Evolutionary conservation across 2,888 invertebrate species (phyloP), one percentile per base, ranked within the genome.

Genomic region (Muscina levida): DNA sequence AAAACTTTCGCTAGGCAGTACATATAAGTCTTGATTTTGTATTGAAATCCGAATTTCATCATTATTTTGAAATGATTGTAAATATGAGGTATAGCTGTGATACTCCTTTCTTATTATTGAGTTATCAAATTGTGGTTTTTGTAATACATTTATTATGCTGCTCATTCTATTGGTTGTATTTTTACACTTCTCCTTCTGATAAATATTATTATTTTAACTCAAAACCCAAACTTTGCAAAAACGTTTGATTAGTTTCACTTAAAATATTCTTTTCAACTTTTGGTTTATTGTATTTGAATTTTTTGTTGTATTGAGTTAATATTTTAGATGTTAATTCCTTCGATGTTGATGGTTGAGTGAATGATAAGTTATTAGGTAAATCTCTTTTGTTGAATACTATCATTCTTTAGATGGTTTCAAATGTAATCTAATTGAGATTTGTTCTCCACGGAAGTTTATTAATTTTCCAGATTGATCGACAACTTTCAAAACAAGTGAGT

Each of bases 1-100:
- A 65, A 79, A 84, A 85, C 87, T 87, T 78, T 88, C 86, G 59
- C 84, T 83, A 48, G 86, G 84, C 83, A 87, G 84, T 51, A 87
- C 84, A 15, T 85, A 84, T 39, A 79, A 68, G 65, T 76, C 73
- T 42, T 79, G 81, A 51, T 81, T 81, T 77, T 81, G 82, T 48
- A 79, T 86, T 87, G 77, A 19, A n/a, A 77, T 77, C 19, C 77
- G 53, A 72, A 82, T 70, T 70, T 75, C 77, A 78, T 79, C 87
- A 80, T 85, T 88, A 57, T 85, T 84, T 72, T 87, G 83, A 71
- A 72, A 82, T 3, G 82, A 78, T 66, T 71, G 71, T 57, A 84
- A 76, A 79, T 85, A 86, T 67, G 86, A 85, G 78, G 83, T 83
- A 82, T 87, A 85, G 15, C 82, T 83, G 67, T 85, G 87, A 75